phyloP scores from a whole-genome alignment of 2,888 invertebrate genomes.

The Sialis fuliginosa region DNA sequence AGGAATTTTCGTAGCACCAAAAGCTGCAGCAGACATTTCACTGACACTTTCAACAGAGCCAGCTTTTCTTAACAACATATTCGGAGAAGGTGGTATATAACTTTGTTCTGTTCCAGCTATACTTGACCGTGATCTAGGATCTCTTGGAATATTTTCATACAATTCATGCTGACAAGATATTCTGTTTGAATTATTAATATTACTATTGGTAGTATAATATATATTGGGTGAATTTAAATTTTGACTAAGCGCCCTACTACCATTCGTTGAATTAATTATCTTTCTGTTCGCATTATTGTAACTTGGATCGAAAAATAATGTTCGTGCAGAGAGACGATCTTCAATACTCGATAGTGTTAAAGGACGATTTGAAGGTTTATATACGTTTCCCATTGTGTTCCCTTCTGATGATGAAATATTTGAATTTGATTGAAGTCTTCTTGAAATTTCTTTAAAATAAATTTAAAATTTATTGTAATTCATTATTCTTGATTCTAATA shows the following conservation, averaged over 20 bases:
- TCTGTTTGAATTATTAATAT: neutral
- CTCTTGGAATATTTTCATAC: neutral
- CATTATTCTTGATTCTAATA: too few relatives aligned
- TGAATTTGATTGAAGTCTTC: too few relatives aligned
- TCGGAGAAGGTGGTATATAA: neutral
- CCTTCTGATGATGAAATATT: too few relatives aligned
- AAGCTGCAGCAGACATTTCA: neutral
- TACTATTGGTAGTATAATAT: conserved; percentile 15
- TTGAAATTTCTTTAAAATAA: too few relatives aligned
- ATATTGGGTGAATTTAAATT: conserved; percentile 26
- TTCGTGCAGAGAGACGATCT: neutral
- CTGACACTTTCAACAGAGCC: conserved; percentile 21
- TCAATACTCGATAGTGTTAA: neutral
- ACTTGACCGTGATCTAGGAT: conserved; percentile 3
- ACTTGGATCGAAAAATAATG: neutral
- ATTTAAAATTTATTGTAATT: too few relatives aligned
- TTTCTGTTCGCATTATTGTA: neutral
- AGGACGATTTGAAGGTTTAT: neutral
- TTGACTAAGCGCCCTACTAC: conserved; percentile 16
- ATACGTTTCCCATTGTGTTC: too few relatives aligned
- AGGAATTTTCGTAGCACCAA: neutral
- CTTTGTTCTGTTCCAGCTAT: conserved; percentile 1
- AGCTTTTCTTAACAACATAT: conserved; percentile 15
- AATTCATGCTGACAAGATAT: too few relatives aligned
- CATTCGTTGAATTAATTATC: neutral